Evolutionary conservation across 2,113 vertebrate species (phyloP).

Genomic region (Aptenodytes patagonicus): DNA sequence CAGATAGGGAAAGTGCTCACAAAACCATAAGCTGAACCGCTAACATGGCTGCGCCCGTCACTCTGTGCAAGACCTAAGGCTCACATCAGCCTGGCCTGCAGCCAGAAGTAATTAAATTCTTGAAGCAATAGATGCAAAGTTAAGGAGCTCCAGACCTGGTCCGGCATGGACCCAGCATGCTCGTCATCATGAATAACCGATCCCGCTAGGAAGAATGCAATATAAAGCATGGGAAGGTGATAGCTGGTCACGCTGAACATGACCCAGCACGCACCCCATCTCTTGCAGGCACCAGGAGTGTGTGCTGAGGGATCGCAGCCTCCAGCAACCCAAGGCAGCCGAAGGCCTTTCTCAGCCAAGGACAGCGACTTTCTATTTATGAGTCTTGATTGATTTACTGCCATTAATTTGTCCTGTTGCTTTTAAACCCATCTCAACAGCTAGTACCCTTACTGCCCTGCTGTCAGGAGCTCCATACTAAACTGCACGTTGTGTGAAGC

Average conservation of each 20-base stretch:
- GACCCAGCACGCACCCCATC: neutral
- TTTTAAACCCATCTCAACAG: neutral
- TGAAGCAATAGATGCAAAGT: neutral
- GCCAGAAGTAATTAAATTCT: neutral
- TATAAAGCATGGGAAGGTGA: neutral
- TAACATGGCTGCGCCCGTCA: rapidly evolving
- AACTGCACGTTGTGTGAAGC: rapidly evolving
- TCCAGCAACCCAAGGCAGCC: neutral
- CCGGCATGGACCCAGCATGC: rapidly evolving
- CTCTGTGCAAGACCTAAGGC: neutral
- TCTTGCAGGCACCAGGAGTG: neutral
- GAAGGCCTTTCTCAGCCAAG: neutral
- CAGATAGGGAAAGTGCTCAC: neutral
- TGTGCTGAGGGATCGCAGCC: neutral
- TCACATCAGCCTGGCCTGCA: neutral
- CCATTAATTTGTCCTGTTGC: neutral
- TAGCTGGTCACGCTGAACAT: rapidly evolving
- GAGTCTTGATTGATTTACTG: neutral
- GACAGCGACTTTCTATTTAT: rapidly evolving
- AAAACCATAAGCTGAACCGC: rapidly evolving
- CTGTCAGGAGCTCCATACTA: neutral
- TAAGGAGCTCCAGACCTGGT: neutral
- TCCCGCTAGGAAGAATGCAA: rapidly evolving
- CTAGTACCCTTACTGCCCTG: neutral
- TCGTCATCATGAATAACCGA: neutral